These are phyloP conservation scores for Achatina immaculata DNA, from an alignment of 1,140 invertebrate species.

Conservation along the genomic window DNA sequence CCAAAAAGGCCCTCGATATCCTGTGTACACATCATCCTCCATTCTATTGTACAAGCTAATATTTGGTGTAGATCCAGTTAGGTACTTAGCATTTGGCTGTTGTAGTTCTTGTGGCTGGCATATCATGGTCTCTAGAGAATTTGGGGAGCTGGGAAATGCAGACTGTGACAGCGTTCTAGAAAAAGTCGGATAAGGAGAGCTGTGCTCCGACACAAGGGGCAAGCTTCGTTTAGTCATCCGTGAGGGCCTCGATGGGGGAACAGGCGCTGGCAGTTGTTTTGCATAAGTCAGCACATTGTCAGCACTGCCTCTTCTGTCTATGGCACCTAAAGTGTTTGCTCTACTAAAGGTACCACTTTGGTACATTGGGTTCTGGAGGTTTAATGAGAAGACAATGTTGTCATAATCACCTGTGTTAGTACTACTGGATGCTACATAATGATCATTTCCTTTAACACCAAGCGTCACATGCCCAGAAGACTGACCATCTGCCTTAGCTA, in stretches of 20 bases:
- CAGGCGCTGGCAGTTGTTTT: background rate
- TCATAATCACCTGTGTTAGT: slow-evolving; percentile 40
- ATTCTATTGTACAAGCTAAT: background rate
- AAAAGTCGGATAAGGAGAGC: background rate
- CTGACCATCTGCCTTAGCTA: background rate
- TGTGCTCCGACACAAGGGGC: background rate
- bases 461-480: background rate
- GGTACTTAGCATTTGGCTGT: background rate
- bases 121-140: background rate
- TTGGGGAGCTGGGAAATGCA: background rate
- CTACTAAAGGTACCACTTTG: slow-evolving; percentile 12
- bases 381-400: slow-evolving; percentile 30
- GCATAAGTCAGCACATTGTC: slow-evolving; percentile 22
- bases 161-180: slow-evolving; percentile 22
- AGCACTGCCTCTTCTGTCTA: slow-evolving; percentile 19
- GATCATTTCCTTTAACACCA: background rate
- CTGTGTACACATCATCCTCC: slow-evolving; percentile 10
- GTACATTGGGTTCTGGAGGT: slow-evolving; percentile 1
- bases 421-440: slow-evolving; percentile 1
- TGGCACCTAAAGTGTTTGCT: background rate
- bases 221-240: slow-evolving; percentile 13
- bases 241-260: slow-evolving; percentile 31
- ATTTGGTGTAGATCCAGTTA: slow-evolving; percentile 28
- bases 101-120: background rate
- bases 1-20: slow-evolving; percentile 3